These are phyloP conservation scores for Batillaria attramentaria DNA, from an alignment of 1,140 invertebrate species.

Conservation along the genomic window DNA sequence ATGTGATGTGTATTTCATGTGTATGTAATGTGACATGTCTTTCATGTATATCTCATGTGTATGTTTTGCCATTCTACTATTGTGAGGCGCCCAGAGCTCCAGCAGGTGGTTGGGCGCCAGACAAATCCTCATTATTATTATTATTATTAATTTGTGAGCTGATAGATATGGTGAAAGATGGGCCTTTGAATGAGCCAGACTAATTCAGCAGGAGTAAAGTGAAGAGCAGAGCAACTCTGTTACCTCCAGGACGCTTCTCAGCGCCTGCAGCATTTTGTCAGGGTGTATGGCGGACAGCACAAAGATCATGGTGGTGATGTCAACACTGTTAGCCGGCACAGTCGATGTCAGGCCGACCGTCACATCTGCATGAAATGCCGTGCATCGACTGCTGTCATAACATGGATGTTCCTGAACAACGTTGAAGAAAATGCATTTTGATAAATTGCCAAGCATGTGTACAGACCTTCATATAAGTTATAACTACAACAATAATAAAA, in stretches of 20 bases:
- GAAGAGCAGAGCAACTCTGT: conserved; percentile 18
- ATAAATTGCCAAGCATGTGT: no score
- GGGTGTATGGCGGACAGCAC: conserved; percentile 87
- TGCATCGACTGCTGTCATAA: conserved; percentile 79
- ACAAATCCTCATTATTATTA: no score
- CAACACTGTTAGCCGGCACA: conserved; percentile 73
- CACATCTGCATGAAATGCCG: conserved; percentile 81
- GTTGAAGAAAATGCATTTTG: conserved; percentile 2
- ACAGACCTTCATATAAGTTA: not conserved
- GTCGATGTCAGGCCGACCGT: conserved; percentile 64
- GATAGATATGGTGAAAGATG: no score
- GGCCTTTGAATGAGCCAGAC: no score
- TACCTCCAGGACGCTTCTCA: conserved; percentile 80
- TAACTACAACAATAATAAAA: not conserved
- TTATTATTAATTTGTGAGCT: no score
- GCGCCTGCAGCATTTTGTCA: conserved; percentile 81
- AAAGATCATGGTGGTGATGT: conserved; percentile 83
- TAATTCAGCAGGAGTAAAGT: no score
- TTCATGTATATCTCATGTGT: no score
- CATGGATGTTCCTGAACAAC: conserved; percentile 70
- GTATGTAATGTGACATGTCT: no score
- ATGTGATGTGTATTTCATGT: no score
- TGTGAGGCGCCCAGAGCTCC: no score
- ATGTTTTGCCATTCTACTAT: no score
- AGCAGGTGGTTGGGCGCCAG: no score